Evolutionary conservation across 2,113 vertebrate species (phyloP).

Genomic region (Noctilio leporinus): DNA sequence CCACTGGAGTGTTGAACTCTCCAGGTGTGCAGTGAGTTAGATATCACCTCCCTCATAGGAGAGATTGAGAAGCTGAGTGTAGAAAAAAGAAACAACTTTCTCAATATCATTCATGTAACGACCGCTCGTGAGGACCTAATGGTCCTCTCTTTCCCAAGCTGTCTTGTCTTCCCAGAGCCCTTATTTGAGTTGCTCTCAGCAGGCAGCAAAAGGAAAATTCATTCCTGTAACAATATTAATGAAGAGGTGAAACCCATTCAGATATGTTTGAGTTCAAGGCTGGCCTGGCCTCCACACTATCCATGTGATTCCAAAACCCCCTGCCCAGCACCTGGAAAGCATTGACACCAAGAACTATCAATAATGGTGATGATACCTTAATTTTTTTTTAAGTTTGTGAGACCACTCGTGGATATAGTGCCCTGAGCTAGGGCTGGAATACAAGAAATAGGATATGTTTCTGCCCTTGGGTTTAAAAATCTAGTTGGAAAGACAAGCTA

Average conservation of each 20-base stretch:
- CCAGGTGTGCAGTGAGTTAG: neutral
- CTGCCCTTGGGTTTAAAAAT: neutral
- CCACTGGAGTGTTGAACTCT: neutral
- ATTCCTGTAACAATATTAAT: neutral
- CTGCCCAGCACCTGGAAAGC: neutral
- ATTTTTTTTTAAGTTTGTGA: neutral
- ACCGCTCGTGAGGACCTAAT: neutral
- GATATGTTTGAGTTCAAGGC: neutral
- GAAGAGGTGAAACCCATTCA: neutral
- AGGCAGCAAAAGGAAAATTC: neutral
- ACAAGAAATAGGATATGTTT: neutral
- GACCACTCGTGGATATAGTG: neutral
- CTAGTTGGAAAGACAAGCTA: neutral
- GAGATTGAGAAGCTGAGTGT: neutral
- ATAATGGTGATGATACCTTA: neutral
- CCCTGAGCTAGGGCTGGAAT: neutral
- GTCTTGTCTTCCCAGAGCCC: neutral
- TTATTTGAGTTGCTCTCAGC: neutral
- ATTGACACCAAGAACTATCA: neutral
- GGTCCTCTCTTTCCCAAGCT: neutral
- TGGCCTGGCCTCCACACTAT: neutral
- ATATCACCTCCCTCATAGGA: neutral
- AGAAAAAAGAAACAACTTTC: neutral
- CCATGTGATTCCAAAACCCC: neutral
- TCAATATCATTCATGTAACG: accelerated